These are phyloP conservation scores for Enteromius trimaculatus DNA, from an alignment of 2,797 vertebrate species.

Conservation along the genomic window DNA sequence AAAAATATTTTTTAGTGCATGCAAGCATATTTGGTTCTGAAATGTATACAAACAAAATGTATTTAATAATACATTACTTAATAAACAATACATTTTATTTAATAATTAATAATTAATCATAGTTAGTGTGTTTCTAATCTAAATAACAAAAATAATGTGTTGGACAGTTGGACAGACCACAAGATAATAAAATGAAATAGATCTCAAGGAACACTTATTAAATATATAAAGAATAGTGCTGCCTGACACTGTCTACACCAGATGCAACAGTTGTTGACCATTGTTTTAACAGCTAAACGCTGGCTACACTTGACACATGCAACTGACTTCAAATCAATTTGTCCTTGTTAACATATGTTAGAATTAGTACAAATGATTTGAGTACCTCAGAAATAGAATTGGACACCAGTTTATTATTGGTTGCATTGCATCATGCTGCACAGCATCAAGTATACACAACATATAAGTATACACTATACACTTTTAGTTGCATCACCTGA, in stretches of 20 bases:
- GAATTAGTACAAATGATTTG: not conserved
- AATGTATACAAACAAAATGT: not conserved
- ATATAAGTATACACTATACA: too few species aligned
- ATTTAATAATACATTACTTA: too few species aligned
- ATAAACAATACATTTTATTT: not conserved
- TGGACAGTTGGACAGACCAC: not conserved
- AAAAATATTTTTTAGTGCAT: not conserved
- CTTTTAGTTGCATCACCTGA: not conserved
- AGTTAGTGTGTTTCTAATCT: not conserved
- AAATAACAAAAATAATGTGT: not conserved
- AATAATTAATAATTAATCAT: not conserved
- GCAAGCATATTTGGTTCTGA: not conserved
- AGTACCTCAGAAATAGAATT: not conserved
- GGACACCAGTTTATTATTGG: not conserved
- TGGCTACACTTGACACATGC: not conserved
- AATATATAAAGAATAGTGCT: not conserved
- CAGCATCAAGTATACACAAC: not conserved
- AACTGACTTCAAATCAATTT: not conserved
- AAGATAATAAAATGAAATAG: not conserved
- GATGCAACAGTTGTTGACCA: not conserved
- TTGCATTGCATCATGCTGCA: not conserved
- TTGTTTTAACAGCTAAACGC: not conserved
- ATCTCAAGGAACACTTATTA: not conserved
- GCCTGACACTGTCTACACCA: not conserved
- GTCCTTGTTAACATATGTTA: not conserved